Evolutionary conservation across 2,797 vertebrate species (phyloP).

Genomic region (Tenualosa ilisha): DNA sequence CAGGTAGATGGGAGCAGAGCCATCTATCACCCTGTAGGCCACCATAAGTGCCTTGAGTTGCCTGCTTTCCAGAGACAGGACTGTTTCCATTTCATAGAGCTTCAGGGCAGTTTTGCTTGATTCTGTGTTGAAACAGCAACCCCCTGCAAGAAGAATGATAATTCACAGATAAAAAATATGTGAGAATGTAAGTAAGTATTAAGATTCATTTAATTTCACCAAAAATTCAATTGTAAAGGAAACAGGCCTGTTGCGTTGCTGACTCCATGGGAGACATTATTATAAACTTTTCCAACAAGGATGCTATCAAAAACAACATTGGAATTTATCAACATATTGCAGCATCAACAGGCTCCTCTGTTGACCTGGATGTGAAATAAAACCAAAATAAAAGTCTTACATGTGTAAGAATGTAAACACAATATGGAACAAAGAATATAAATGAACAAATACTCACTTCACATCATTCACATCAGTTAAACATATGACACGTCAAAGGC

Average conservation of each 20-base stretch:
- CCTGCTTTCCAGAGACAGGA: constrained; percentile 66
- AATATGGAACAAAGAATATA: not conserved
- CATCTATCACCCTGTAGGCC: too few species aligned
- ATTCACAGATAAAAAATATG: too few species aligned
- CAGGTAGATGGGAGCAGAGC: too few species aligned
- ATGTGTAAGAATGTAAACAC: too few species aligned
- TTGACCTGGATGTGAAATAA: constrained; percentile 50
- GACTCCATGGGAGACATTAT: constrained; percentile 64
- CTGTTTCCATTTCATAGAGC: constrained; percentile 70
- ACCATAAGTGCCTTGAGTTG: too few species aligned
- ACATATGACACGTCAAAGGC: constrained; percentile 61
- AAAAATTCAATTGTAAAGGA: not conserved
- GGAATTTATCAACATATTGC: constrained; percentile 54
- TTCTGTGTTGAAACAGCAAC: too few species aligned
- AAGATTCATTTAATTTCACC: too few species aligned
- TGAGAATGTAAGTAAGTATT: too few species aligned
- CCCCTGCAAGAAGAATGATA: not conserved
- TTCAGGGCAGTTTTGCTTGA: constrained; percentile 58
- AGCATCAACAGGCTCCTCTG: constrained; percentile 46
- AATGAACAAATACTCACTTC: constrained; percentile 50
- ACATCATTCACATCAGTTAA: constrained; percentile 66
- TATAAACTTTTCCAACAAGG: constrained; percentile 59
- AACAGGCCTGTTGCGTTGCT: constrained; percentile 65
- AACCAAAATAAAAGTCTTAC: too few species aligned
- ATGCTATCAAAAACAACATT: constrained; percentile 63